These are phyloP conservation scores for Cephus sareptanus DNA, from an alignment of 2,888 invertebrate genomes.

Conservation along the genomic window DNA sequence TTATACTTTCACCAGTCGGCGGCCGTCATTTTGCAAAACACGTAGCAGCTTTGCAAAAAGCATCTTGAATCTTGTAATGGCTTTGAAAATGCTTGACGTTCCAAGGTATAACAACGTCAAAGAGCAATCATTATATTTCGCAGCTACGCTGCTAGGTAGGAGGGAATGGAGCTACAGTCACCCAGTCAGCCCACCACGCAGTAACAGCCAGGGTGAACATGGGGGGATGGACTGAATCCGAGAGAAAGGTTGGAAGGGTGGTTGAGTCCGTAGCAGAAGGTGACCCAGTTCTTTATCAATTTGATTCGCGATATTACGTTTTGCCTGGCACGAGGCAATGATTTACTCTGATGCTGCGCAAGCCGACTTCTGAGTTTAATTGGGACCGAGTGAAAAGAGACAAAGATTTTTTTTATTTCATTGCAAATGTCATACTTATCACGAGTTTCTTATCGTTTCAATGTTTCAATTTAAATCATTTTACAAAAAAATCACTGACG, in stretches of 20 bases:
- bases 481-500: not conserved
- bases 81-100: conserved; percentile 30
- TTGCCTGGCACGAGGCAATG: conserved; percentile 39
- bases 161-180: not conserved
- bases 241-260: conserved; percentile 16
- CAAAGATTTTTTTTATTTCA: not conserved
- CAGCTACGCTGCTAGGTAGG: not conserved
- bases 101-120: conserved; percentile 43
- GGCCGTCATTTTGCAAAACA: not conserved
- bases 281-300: conserved; percentile 50
- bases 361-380: not conserved
- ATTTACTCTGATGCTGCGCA: conserved; percentile 34
- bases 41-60: not conserved
- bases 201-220: conserved; percentile 29
- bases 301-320: conserved; percentile 48
- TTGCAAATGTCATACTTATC: not conserved
- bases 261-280: conserved; percentile 30
- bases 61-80: not conserved
- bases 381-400: not conserved
- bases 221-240: conserved; percentile 18
- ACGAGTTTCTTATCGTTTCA: not conserved
- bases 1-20: not conserved
- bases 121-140: conserved; percentile 49
- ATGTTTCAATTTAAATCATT: not conserved
- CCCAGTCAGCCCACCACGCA: conserved; percentile 17